Conservation (phyloP, 1,140 invertebrate species). For the Metopolophium dirhodum region DNA sequence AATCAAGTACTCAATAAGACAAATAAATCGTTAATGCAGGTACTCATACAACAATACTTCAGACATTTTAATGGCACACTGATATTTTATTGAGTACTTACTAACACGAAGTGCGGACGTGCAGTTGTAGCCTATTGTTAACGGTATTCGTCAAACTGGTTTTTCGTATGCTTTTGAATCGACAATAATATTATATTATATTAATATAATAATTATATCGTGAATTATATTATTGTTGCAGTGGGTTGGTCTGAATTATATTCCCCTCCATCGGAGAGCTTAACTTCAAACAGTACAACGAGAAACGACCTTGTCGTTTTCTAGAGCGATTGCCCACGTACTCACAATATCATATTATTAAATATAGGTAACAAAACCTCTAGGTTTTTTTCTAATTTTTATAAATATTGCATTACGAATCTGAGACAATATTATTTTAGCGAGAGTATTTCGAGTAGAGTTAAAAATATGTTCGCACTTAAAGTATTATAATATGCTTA, state of each 20-base stretch:
- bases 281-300: neutral
- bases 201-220: neutral
- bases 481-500: neutral
- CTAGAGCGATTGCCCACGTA: neutral
- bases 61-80: neutral
- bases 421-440: neutral
- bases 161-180: neutral
- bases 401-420: neutral
- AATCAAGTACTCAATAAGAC: neutral
- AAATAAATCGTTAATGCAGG: neutral
- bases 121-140: neutral
- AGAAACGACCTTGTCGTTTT: neutral
- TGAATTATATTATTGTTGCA: neutral
- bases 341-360: neutral
- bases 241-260: neutral
- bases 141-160: neutral
- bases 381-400: neutral
- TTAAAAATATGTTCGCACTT: neutral
- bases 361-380: neutral
- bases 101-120: neutral
- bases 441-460: neutral
- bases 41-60: neutral
- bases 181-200: neutral
- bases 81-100: neutral
- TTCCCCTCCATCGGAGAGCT: neutral